These are phyloP conservation scores for Steinernema khuongi DNA, from an alignment of 1,140 invertebrate species.

Conservation along the genomic window DNA sequence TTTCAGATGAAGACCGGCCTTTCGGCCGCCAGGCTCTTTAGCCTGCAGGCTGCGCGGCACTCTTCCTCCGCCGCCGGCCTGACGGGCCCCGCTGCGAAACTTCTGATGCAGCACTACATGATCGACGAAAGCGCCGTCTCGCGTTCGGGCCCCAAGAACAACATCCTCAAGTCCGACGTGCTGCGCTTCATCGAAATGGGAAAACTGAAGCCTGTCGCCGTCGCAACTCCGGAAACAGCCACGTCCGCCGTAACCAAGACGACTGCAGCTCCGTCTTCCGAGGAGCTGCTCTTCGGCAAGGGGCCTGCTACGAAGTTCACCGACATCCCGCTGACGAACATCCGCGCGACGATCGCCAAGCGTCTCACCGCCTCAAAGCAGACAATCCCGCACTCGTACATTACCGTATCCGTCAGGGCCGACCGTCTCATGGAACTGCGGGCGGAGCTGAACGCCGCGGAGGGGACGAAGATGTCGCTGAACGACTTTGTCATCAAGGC, in stretches of 20 bases:
- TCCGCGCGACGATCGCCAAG: conserved; percentile 80
- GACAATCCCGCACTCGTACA: conserved; percentile 89
- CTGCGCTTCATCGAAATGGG: conserved; percentile 77
- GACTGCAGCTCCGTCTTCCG: conserved; percentile 1
- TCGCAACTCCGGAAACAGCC: conserved; percentile 38
- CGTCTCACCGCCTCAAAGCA: conserved; percentile 80
- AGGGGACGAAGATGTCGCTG: conserved; percentile 71
- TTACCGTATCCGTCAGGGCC: conserved; percentile 76
- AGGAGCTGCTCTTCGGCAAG: not conserved
- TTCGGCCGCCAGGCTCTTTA: conserved; percentile 1
- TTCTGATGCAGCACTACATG: conserved; percentile 38
- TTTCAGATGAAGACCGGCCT: conserved; percentile 8
- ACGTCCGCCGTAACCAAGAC: conserved; percentile 1
- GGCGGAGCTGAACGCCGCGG: conserved; percentile 66
- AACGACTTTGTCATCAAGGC: conserved; percentile 97
- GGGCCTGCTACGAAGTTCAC: conserved; percentile 62
- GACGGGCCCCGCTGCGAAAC: conserved; percentile 39
- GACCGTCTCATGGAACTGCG: conserved; percentile 65
- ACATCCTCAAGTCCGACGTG: conserved; percentile 65
- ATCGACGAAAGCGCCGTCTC: conserved; percentile 24
- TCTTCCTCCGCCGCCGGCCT: conserved; percentile 8
- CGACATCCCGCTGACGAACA: conserved; percentile 79
- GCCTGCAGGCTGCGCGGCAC: not conserved
- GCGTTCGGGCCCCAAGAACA: conserved; percentile 41
- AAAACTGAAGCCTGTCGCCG: conserved; percentile 67